Evolutionary conservation across 2,797 vertebrate species (phyloP).

Genomic region (Poecile montanus): DNA sequence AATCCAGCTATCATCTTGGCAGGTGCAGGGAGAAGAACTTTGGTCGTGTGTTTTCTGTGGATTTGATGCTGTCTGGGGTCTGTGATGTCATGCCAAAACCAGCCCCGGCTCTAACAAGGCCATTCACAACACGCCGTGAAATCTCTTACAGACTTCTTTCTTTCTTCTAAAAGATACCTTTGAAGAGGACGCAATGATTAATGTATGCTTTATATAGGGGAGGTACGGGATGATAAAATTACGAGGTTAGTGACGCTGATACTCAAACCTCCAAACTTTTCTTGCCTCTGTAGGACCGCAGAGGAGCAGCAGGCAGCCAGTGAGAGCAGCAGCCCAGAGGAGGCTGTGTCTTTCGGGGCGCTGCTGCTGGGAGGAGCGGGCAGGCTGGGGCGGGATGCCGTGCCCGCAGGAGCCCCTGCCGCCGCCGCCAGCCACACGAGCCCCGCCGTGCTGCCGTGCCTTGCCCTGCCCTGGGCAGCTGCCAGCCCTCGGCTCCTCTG

Average conservation of each 20-base stretch:
- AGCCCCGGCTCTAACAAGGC: not conserved
- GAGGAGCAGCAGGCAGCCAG: not conserved
- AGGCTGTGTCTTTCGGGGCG: not conserved
- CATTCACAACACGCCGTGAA: not conserved
- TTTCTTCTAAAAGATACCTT: not conserved
- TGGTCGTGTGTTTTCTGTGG: not conserved
- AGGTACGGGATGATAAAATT: not conserved
- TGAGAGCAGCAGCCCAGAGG: not conserved
- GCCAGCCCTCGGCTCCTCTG: slow-evolving; percentile 70
- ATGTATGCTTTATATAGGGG: not conserved
- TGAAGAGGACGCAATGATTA: not conserved
- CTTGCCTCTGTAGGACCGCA: not conserved
- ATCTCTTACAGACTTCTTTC: not conserved
- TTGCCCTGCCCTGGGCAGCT: slow-evolving; percentile 65
- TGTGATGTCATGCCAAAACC: not conserved
- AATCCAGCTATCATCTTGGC: not conserved
- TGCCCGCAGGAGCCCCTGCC: too few relatives aligned
- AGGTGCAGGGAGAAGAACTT: not conserved
- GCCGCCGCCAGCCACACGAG: too few relatives aligned
- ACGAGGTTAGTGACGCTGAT: not conserved
- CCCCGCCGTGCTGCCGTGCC: slow-evolving; percentile 47
- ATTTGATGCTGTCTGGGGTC: not conserved
- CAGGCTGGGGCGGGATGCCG: too few relatives aligned
- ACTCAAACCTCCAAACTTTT: slow-evolving; percentile 22
- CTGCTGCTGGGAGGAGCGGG: not conserved